These are phyloP conservation scores for Myotis planiceps DNA, from an alignment of 2,797 vertebrate species.

Conservation along the genomic window DNA sequence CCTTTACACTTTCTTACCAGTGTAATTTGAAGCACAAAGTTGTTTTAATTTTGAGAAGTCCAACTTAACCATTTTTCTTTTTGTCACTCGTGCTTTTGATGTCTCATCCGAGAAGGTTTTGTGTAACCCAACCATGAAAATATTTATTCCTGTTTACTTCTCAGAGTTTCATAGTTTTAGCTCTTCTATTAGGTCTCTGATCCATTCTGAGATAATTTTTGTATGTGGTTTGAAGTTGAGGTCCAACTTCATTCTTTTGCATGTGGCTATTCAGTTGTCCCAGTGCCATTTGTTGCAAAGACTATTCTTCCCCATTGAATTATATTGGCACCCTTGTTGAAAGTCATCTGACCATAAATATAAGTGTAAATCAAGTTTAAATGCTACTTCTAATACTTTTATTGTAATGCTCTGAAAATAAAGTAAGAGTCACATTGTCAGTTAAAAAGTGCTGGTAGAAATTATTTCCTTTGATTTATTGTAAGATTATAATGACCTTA, in stretches of 20 bases:
- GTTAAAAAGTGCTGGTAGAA: neutral
- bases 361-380: neutral
- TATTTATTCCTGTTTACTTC: constrained; percentile 16
- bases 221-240: neutral
- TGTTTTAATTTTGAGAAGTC: neutral
- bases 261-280: neutral
- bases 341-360: neutral
- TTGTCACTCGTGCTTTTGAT: neutral
- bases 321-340: neutral
- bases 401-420: neutral
- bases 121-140: neutral
- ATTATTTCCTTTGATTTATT: neutral
- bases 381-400: neutral
- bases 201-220: neutral
- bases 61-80: constrained; percentile 10
- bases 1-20: neutral
- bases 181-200: neutral
- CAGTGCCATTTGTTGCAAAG: neutral
- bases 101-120: neutral
- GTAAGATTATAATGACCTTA: neutral
- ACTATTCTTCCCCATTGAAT: neutral
- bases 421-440: neutral
- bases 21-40: constrained; percentile 22
- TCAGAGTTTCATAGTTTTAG: neutral
- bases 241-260: neutral